These are phyloP conservation scores for Nymphalis polychloros DNA, from an alignment of 2,888 invertebrate genomes.

Conservation along the genomic window DNA sequence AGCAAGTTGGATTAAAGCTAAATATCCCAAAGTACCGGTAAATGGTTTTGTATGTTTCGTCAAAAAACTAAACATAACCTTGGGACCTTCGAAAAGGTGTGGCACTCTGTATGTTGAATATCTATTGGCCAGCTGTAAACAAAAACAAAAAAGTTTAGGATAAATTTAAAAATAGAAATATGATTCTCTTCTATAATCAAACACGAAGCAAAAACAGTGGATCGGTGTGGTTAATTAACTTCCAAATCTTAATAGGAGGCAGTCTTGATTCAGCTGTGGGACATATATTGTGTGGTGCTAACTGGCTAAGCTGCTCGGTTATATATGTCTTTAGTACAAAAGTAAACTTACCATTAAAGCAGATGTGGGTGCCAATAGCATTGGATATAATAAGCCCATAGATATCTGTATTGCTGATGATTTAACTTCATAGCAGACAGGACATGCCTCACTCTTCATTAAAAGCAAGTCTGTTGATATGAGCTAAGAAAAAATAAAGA, in stretches of 20 bases:
- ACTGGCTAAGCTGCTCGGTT: no score
- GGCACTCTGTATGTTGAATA: conserved; percentile 85
- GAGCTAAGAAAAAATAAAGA: conserved; percentile 60
- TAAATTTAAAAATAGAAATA: neutral
- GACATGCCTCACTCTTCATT: conserved; percentile 79
- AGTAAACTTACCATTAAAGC: conserved; percentile 80
- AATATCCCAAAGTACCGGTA: conserved; percentile 67
- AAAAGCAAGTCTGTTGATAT: conserved; percentile 82
- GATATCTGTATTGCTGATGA: conserved; percentile 80
- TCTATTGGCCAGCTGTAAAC: conserved; percentile 82
- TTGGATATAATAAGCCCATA: conserved; percentile 82
- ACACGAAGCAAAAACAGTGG: neutral
- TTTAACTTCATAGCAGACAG: conserved; percentile 84
- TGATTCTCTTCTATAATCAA: no score
- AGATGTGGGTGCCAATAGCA: conserved; percentile 81
- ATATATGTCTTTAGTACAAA: neutral
- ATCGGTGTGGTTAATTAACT: no score
- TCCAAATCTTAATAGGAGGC: no score
- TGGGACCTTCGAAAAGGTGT: conserved; percentile 79
- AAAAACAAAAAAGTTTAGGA: conserved; percentile 15
- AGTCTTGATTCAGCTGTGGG: no score
- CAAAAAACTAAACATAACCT: conserved; percentile 77
- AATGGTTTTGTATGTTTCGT: conserved; percentile 80
- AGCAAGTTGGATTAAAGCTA: conserved; percentile 77
- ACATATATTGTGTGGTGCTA: no score